Evolutionary conservation across 2,888 invertebrate genomes (phyloP).

Genomic region (Itoplectis maculator): DNA sequence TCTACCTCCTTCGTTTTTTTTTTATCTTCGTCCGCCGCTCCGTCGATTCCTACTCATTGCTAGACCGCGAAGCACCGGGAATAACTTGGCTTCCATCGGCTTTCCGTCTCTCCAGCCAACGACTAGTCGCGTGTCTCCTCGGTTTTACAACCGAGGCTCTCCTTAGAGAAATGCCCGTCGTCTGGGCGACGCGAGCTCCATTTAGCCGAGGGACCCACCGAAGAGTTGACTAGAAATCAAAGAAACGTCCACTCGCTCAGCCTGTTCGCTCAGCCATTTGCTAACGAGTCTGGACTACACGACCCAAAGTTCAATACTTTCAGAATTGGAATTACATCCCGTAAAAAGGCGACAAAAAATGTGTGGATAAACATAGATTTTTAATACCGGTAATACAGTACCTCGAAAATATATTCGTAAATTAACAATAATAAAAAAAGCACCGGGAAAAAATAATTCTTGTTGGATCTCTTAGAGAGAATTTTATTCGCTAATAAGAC

Average conservation of each 20-base stretch:
- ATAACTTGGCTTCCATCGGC: slow-evolving; percentile 66
- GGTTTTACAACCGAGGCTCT: slow-evolving; percentile 5
- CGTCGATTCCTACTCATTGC: slow-evolving; percentile 14
- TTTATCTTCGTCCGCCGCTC: slow-evolving; percentile 51
- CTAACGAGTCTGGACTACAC: not conserved
- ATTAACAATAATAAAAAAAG: too few relatives aligned
- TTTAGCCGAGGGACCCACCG: not conserved
- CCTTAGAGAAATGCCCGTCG: slow-evolving; percentile 9
- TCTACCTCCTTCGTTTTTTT: slow-evolving; percentile 3
- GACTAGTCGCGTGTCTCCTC: not conserved
- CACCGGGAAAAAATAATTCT: too few relatives aligned
- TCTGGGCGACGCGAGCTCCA: not conserved
- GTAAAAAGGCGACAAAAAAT: too few relatives aligned
- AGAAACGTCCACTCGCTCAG: not conserved
- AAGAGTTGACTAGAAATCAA: not conserved
- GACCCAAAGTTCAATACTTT: not conserved
- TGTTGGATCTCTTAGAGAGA: too few relatives aligned
- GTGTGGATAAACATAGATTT: too few relatives aligned
- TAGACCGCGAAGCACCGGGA: slow-evolving; percentile 66
- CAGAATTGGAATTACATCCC: too few relatives aligned
- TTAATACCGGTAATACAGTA: too few relatives aligned
- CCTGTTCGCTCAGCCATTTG: not conserved
- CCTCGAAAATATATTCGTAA: too few relatives aligned
- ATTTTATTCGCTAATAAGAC: not conserved
- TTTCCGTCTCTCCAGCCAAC: slow-evolving; percentile 9